Conservation (phyloP, 2,888 invertebrate genomes). For the Callyntrura guangdongensis region DNA sequence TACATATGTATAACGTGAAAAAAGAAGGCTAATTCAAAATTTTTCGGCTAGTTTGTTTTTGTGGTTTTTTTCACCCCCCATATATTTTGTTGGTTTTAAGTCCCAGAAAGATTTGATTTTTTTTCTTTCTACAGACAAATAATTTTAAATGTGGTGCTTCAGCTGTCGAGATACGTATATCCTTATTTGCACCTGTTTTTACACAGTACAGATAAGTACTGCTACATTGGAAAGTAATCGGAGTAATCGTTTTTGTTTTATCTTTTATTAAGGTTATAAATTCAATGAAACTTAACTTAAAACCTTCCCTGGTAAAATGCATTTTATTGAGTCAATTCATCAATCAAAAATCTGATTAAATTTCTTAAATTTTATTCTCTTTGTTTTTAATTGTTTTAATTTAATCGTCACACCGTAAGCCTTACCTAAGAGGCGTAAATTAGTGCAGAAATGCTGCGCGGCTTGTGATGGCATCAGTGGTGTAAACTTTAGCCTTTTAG, state of each 20-base stretch:
- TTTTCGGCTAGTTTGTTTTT: slow-evolving; percentile 68
- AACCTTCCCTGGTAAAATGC: not conserved
- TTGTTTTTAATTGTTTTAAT: not conserved
- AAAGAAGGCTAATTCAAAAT: slow-evolving; percentile 66
- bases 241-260: slow-evolving; percentile 2
- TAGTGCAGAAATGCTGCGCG: not conserved
- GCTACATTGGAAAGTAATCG: slow-evolving; percentile 9
- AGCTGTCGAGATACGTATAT: not conserved
- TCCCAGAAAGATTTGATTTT: slow-evolving; percentile 16
- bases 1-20: slow-evolving; percentile 1
- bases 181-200: not conserved
- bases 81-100: slow-evolving; percentile 24
- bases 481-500: not conserved
- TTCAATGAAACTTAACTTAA: not conserved
- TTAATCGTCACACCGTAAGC: slow-evolving; percentile 42
- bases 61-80: slow-evolving; percentile 46
- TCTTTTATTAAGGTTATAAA: slow-evolving; percentile 33
- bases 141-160: not conserved
- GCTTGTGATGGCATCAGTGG: too few species aligned
- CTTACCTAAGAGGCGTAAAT: not conserved
- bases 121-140: not conserved
- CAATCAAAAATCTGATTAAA: slow-evolving; percentile 23
- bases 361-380: not conserved
- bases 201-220: not conserved
- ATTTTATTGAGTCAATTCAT: slow-evolving; percentile 32